Evolutionary conservation across 2,797 vertebrate genomes (phyloP).

Genomic region (Gephyroberyx darwinii): DNA sequence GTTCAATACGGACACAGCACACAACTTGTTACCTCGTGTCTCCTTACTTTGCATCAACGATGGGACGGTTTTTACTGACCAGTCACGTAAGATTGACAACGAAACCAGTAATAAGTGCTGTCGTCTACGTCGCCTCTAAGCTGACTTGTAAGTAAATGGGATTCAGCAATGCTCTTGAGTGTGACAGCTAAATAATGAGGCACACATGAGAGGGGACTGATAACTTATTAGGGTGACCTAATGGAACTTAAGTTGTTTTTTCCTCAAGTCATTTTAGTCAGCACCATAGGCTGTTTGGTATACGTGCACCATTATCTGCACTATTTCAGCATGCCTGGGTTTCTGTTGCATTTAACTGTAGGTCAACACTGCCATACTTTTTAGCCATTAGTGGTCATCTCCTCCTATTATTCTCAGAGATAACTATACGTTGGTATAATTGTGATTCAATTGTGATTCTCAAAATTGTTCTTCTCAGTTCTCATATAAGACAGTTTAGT

Average conservation of each 20-base stretch:
- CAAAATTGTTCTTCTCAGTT: neutral
- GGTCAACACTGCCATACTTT: constrained; percentile 9
- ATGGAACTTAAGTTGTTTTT: constrained; percentile 16
- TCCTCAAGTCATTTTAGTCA: neutral
- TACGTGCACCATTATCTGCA: neutral
- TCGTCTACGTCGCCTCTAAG: constrained; percentile 31
- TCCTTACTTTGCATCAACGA: constrained; percentile 55
- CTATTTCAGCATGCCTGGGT: neutral
- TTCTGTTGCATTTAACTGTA: neutral
- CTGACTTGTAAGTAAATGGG: constrained; percentile 40
- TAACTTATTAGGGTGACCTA: neutral
- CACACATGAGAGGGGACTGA: neutral
- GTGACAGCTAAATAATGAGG: constrained; percentile 29
- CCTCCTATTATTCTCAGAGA: neutral
- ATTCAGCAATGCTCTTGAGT: constrained; percentile 15
- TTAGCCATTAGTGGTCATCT: neutral
- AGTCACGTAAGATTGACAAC: constrained; percentile 49
- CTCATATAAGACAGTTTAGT: neutral
- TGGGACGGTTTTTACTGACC: constrained; percentile 48
- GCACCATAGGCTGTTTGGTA: neutral
- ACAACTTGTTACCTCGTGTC: constrained; percentile 71
- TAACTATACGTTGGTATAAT: neutral
- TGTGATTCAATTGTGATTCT: constrained; percentile 15
- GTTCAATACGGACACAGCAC: constrained; percentile 61
- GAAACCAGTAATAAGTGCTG: constrained; percentile 29